Conservation (phyloP, 1,140 invertebrate genomes). For the Cotesia vestalis region DNA sequence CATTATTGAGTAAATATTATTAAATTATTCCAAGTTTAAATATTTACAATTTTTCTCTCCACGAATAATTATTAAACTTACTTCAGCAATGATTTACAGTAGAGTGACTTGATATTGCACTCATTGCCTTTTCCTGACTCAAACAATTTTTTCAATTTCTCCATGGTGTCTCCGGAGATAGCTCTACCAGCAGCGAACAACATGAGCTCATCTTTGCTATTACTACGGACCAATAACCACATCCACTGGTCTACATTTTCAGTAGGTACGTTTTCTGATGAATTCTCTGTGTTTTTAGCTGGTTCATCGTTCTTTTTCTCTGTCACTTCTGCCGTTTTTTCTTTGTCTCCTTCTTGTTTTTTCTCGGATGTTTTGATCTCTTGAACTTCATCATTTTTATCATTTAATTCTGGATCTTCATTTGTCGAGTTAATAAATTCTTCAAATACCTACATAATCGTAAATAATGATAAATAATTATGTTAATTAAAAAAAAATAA, state of each 20-base stretch:
- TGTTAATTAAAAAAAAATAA: background rate
- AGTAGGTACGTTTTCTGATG: constrained; percentile 3
- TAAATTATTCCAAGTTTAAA: background rate
- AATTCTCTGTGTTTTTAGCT: constrained; percentile 29
- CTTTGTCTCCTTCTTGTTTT: too few relatives aligned
- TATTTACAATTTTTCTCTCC: constrained; percentile 6
- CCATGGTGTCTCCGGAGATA: constrained; percentile 53
- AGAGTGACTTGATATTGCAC: constrained; percentile 62
- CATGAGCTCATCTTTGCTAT: constrained; percentile 61
- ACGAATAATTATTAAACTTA: constrained; percentile 42
- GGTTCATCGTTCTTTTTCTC: constrained; percentile 7
- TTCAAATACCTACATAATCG: constrained; percentile 52
- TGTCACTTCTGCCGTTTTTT: too few relatives aligned
- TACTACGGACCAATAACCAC: constrained; percentile 58
- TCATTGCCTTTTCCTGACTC: constrained; percentile 56
- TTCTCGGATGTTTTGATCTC: background rate
- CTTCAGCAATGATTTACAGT: constrained; percentile 61
- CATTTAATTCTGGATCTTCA: constrained; percentile 24
- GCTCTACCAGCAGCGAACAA: constrained; percentile 61
- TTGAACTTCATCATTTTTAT: constrained; percentile 37
- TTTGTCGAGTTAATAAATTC: constrained; percentile 53
- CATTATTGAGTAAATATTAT: constrained; percentile 18
- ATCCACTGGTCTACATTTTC: constrained; percentile 49
- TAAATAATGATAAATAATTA: constrained; percentile 23
- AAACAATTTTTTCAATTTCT: constrained; percentile 55